phyloP scores from a whole-genome alignment of 2,797 vertebrate species.

The Trematomus bernacchii region DNA sequence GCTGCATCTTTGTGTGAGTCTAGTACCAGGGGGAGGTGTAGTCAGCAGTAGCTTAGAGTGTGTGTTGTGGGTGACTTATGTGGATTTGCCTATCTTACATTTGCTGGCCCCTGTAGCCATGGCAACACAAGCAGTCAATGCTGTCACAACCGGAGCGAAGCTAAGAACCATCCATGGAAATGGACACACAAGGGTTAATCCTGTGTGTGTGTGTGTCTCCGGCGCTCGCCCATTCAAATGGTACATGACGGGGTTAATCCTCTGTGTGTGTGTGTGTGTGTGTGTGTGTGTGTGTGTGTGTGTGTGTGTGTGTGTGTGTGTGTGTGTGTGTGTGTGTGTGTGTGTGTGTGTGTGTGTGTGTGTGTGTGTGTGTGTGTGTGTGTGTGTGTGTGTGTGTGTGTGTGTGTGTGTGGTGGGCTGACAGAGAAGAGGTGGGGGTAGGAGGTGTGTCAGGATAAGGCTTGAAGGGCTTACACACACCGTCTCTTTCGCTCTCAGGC shows the following conservation, averaged over 20 bases:
- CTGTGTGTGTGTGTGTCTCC: constrained; percentile 58
- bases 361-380: constrained; percentile 36
- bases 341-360: neutral
- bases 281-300: constrained; percentile 37
- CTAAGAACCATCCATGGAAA: constrained; percentile 79
- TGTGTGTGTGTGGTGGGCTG: constrained; percentile 46
- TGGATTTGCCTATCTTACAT: constrained; percentile 83
- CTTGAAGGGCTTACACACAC: constrained; percentile 79
- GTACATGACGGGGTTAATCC: constrained; percentile 83
- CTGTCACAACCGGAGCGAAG: constrained; percentile 76
- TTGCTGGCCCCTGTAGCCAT: constrained; percentile 81
- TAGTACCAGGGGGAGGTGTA: constrained; percentile 69
- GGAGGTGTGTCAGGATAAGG: constrained; percentile 79
- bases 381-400: constrained; percentile 41
- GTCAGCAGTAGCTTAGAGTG: constrained; percentile 73
- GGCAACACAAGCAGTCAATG: constrained; percentile 80
- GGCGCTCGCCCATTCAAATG: constrained; percentile 78
- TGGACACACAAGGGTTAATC: constrained; percentile 84
- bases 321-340: constrained; percentile 44
- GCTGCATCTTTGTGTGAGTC: constrained; percentile 73
- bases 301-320: constrained; percentile 4
- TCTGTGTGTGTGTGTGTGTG: constrained; percentile 43
- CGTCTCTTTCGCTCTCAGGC: constrained; percentile 78
- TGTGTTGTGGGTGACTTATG: constrained; percentile 79
- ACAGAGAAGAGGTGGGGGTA: constrained; percentile 66